Base-by-base conservation (phyloP, 2,888 invertebrate genomes). In the Marronus borbonicus region DNA sequence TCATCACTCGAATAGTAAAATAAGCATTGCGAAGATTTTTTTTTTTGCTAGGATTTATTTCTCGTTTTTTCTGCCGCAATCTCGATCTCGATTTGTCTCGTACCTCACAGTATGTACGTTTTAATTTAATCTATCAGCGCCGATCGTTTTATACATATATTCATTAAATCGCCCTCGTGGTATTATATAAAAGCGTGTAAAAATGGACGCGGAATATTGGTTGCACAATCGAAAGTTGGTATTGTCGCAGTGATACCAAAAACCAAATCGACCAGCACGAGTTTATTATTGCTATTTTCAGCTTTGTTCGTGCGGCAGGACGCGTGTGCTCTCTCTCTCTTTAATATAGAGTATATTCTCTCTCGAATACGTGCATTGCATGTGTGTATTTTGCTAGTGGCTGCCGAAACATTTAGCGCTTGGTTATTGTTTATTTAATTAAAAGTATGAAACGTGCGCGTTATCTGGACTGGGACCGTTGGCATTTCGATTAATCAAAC, bases 401-500 rank as follows among this genome's bases (percentile, higher is more conserved):
- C 60, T 72, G 69, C 62, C 39, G 64, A 72, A 62, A 72, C 74
- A 60, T 66, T 77, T 64, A 77, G 66, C 74, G 68, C 58, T 36
- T 64, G 39, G 76, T 79, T 77, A 79, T 79, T 79, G 78, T 79
- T 78, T 79, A 79, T 79, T 79, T 79, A 79, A 79, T 79, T 78
- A 79, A 79, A 79, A 79, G 77, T 79, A 79, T 79, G 79, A 79
- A 79, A 79, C 72, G 60, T 17, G 65, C 20, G 66, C 79, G 66
- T 79, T 79, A 79, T 80, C 78, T 80, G 69, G 31, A 50, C 68
- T 50, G 24, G 68, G 50, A 20, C 68, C 14, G 50, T 50, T 70
- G 80, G 76, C 78, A 80, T 80, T 80, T 78, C 68, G 78, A 80
- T 80, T 78, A 77, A 81, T 80, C 80, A 78, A 76, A 39, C 76